Base-by-base conservation (phyloP, 2,113 vertebrate genomes). In the Zeus faber region DNA sequence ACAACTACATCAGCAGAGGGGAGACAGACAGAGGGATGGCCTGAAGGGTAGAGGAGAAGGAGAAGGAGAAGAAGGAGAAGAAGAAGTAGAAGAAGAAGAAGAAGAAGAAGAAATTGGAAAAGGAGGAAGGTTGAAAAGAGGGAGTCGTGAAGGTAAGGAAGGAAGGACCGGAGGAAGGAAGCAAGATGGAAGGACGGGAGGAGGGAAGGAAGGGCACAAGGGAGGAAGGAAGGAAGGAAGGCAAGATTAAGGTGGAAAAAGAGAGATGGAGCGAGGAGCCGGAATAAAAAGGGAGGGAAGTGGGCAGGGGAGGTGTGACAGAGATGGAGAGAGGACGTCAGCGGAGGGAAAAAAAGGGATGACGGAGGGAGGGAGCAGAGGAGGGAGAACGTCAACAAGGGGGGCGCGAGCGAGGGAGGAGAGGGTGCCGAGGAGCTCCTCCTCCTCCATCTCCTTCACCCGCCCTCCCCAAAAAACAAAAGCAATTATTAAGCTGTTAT, bases 1-100 rank as follows among this genome's bases (percentile, higher is more conserved):
- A 70, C 62, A 67, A 44, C 55, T 68, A 44, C 26, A 58, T 55
- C 51, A 9, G 62, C 66, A 43, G 62, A 20, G 29, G 37, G n/a
- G 46, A 61, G 31, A 54, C 62, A 40, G 6, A 18, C 5, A 57
- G 18, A 17, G 41, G 22, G 51, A 14, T 17, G 31, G 40, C 1
- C 1, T 8, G 29, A 2, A 31, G 29, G 17, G 8, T 21, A 26
- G 18, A 14, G 23, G 41, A 13, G 31, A 41, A 44, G 62, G 49
- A 49, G 25, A 18, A 9, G 25, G 58, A 31, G 50, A 54, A 7
- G 18, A 29, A 51, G 23, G 20, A 43, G 44, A 47, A n/a, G 18
- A 49, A 23, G 46, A 13, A 17, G 16, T 10, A 22, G 6, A 22
- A 9, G 43, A 22, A 20, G 14, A n/a, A 9, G n/a, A n/a, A n/a